Base-by-base conservation (phyloP, 2,888 invertebrate genomes). In the Athetis lepigone region DNA sequence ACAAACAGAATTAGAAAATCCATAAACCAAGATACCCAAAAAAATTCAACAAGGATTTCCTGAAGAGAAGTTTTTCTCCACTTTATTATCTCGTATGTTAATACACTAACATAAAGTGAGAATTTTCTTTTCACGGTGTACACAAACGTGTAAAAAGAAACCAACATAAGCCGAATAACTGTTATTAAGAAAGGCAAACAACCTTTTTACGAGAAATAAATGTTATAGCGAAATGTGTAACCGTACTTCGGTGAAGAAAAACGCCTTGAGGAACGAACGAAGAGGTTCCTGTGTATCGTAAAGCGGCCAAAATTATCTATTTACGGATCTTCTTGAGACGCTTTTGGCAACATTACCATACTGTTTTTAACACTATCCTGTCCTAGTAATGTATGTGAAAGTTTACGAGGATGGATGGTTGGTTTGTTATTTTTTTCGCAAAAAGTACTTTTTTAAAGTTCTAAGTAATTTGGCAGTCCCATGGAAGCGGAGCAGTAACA, bases 151-250 rank as follows among this genome's bases (percentile, higher is more conserved):
- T 78, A 78, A 67, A 63, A 73, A 78, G 77, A 68, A 70, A 76
- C 63, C 61, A 65, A 42, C 76, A 78, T 78, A 78, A 78, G 75
- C 75, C 55, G 61, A 67, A 76, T 77, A 76, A 79, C 71, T 71
- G 79, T 77, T 79, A 74, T 77, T 79, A 77, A 68, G 66, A 59
- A 70, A 70, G 49, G 68, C 66, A 79, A 79, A 79, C 74, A 79
- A 75, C 75, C 69, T 79, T 79, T 79, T 79, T 75, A 79, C 75
- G 77, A 75, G 79, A 72, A 77, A 75, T 72, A 75, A 79, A 79
- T 72, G 72, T 78, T 77, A 77, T 79, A 68, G 66, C 61, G 39
- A 55, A 72, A 70, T 64, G 74, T 73, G 55, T 77, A 54, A 57
- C 57, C 61, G 27, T 54, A 60, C 45, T 76, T 61, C 65, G 56